phyloP scores from a whole-genome alignment of 2,113 vertebrate genomes.

The Labeo rohita region DNA sequence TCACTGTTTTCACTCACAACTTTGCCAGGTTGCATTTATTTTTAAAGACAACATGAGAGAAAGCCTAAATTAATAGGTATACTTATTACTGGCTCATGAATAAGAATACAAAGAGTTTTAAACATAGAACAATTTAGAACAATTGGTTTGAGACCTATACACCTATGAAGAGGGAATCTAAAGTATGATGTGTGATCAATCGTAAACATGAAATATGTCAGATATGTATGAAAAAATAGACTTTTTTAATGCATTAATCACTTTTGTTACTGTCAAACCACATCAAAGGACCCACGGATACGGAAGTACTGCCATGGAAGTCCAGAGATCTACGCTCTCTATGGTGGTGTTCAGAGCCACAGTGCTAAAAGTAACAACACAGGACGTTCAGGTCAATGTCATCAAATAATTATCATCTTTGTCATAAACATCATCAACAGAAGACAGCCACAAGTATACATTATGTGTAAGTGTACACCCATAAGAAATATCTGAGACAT shows the following conservation, averaged over 20 bases:
- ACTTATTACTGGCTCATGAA: no score
- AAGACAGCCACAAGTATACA: background rate
- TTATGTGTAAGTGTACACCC: background rate
- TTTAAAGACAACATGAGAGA: no score
- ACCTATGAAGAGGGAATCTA: background rate
- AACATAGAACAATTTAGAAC: background rate
- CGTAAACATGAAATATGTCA: background rate
- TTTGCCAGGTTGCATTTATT: no score
- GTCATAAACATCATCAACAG: background rate
- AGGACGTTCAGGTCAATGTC: background rate
- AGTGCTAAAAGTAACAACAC: slow-evolving; percentile 55
- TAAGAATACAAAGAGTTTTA: background rate
- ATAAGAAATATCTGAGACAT: background rate
- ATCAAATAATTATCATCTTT: background rate
- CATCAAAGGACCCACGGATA: slow-evolving; percentile 63
- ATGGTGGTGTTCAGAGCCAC: slow-evolving; percentile 49
- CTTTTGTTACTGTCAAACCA: background rate
- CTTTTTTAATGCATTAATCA: background rate
- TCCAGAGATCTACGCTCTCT: slow-evolving; percentile 41
- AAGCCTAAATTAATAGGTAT: no score
- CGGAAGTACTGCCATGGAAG: slow-evolving; percentile 37
- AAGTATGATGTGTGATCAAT: background rate
- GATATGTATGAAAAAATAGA: background rate
- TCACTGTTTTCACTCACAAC: no score
- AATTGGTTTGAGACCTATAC: background rate